Evolutionary conservation across 2,113 vertebrate genomes (phyloP).

Genomic region (Oxyruncus cristatus): DNA sequence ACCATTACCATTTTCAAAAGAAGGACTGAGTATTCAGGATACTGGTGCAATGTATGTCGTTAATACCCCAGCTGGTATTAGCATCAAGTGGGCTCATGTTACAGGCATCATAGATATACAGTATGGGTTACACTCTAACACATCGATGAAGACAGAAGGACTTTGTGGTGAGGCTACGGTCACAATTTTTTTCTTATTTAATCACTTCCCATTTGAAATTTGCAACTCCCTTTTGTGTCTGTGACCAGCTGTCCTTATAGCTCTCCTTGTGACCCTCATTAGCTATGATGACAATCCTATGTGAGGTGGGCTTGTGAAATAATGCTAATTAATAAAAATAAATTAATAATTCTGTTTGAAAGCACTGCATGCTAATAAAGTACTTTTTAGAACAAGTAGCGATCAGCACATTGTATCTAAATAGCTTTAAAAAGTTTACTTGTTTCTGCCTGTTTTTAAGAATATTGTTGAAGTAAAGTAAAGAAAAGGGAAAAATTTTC

Average conservation of each 20-base stretch:
- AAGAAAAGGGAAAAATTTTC: background rate
- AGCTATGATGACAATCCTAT: background rate
- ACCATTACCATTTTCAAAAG: slow-evolving; percentile 85
- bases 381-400: background rate
- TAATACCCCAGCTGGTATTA: slow-evolving; percentile 88
- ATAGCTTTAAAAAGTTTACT: background rate
- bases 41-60: slow-evolving; percentile 94
- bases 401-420: background rate
- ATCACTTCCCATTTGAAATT: background rate
- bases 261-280: background rate
- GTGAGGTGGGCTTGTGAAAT: background rate
- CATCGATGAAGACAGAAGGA: slow-evolving; percentile 83
- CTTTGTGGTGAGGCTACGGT: slow-evolving; percentile 86
- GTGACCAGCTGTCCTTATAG: background rate
- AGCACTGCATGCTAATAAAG: background rate
- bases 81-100: slow-evolving; percentile 93
- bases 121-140: slow-evolving; percentile 78
- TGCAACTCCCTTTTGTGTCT: background rate
- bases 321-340: background rate
- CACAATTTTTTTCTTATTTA: background rate
- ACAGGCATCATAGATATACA: slow-evolving; percentile 94
- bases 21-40: slow-evolving; percentile 87
- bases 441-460: background rate
- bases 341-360: background rate
- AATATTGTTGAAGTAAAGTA: background rate